Base-by-base conservation (phyloP, 1,140 invertebrate species). In the Leucophenga varia region DNA sequence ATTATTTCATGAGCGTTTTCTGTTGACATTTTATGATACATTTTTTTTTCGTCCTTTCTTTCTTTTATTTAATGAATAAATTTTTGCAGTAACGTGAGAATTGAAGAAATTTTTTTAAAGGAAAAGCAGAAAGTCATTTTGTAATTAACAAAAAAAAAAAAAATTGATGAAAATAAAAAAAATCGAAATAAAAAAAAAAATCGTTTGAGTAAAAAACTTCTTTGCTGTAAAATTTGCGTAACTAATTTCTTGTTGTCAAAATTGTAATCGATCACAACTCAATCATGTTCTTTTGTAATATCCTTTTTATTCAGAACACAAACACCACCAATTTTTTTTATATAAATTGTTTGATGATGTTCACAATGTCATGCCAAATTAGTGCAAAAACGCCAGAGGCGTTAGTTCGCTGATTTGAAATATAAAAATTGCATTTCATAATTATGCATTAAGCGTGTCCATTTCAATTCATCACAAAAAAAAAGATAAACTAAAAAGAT, bases 181-280 rank as follows among this genome's bases (percentile, higher is more conserved):
- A 22, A 17, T 34, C 18, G 14, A n/a, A 16, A 32, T 4, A 32
- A 0, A 32, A 32, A 14, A 34, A 5, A 19, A 43, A 3, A 43
- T 51, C 22, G 10, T 25, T 25, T 6, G 10, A 6, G 22, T 25
- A 6, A 25, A 25, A 25, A 10, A 6, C 10, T 25, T 25, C 10
- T n/a, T 8, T 21, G 37, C 30, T 44, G 46, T 32, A 25, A 52
- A 54, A 59, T 57, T 67, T 51, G 54, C 64, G 55, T 67, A 49
- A 48, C 63, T 42, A 68, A 67, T 67, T 67, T 49, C 53, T 50
- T 45, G 46, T 57, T 68, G 63, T 67, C 63, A 67, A 56, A 67
- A 67, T 67, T 25, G 64, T 68, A 67, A 67, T 67, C 63, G 63
- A 67, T 67, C 63, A 67, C 63, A 67, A 67, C 63, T 67, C 63